These are phyloP conservation scores for Zaprionus africanus DNA, from an alignment of 1,140 invertebrate genomes.

Conservation along the genomic window DNA sequence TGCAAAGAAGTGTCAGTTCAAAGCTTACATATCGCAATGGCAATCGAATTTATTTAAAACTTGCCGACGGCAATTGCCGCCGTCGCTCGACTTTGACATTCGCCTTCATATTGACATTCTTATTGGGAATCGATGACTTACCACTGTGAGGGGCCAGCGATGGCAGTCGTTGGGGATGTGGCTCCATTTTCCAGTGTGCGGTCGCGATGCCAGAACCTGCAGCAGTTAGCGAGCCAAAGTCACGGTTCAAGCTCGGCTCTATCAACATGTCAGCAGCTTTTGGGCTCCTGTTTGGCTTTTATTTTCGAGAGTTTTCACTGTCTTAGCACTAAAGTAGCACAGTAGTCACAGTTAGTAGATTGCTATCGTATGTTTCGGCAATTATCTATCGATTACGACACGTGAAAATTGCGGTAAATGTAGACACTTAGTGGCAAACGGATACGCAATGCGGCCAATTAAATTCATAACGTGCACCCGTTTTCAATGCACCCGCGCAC, in stretches of 20 bases:
- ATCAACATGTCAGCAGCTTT: slow-evolving; percentile 77
- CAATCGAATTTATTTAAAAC: not conserved
- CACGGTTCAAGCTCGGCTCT: slow-evolving; percentile 83
- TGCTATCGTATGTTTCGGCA: not conserved
- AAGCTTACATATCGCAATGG: not conserved
- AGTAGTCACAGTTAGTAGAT: slow-evolving; percentile 2
- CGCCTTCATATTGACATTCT: not conserved
- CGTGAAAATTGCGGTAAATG: slow-evolving; percentile 13
- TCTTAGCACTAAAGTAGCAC: slow-evolving; percentile 20
- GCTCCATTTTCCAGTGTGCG: slow-evolving; percentile 84
- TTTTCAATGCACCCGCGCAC: slow-evolving; percentile 36
- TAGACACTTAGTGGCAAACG: slow-evolving; percentile 29
- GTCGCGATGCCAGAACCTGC: slow-evolving; percentile 75
- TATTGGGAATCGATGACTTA: slow-evolving; percentile 40
- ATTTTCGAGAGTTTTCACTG: slow-evolving; percentile 39
- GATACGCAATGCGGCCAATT: slow-evolving; percentile 66
- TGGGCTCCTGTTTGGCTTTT: slow-evolving; percentile 18
- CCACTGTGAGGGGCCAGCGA: slow-evolving; percentile 67
- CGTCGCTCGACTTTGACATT: not conserved
- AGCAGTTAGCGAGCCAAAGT: slow-evolving; percentile 82
- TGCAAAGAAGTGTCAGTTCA: not conserved
- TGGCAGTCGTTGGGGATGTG: slow-evolving; percentile 73
- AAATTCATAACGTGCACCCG: slow-evolving; percentile 60
- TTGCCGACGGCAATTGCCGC: slow-evolving; percentile 55
- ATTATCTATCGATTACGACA: slow-evolving; percentile 23